Evolutionary conservation across 2,113 vertebrate genomes (phyloP).

Genomic region (Stegastes partitus): DNA sequence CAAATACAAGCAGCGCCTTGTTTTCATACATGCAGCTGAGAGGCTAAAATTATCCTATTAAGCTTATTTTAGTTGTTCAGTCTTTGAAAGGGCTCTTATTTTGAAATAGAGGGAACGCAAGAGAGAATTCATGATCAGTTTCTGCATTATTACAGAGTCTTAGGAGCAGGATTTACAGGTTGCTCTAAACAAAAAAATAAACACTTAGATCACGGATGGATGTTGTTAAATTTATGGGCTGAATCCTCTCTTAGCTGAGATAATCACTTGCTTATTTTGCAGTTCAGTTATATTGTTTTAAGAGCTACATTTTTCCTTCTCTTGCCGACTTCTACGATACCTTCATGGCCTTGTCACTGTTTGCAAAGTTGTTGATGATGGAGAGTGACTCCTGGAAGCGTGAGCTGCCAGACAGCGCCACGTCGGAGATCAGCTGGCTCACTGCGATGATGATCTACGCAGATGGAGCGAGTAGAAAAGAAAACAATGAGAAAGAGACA

Average conservation of each 20-base stretch:
- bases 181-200: not conserved
- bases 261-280: no score
- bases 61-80: no score
- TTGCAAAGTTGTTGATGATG: conserved; percentile 99
- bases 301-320: no score
- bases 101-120: no score
- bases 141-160: no score
- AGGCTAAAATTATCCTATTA: no score
- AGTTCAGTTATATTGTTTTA: no score
- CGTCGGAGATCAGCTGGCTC: conserved; percentile 96
- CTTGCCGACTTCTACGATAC: conserved; percentile 71
- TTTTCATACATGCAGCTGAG: not conserved
- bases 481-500: no score
- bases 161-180: no score
- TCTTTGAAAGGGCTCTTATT: no score
- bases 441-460: conserved; percentile 97
- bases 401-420: conserved; percentile 93
- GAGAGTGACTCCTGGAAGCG: conserved; percentile 98
- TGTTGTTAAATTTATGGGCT: no score
- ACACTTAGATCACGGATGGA: not conserved
- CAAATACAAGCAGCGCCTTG: not conserved
- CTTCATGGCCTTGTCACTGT: conserved; percentile 98
- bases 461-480: not conserved
- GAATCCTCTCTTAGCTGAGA: not conserved
- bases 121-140: no score